phyloP scores from a whole-genome alignment of 2,888 invertebrate genomes.

The Limnephilus lunatus region DNA sequence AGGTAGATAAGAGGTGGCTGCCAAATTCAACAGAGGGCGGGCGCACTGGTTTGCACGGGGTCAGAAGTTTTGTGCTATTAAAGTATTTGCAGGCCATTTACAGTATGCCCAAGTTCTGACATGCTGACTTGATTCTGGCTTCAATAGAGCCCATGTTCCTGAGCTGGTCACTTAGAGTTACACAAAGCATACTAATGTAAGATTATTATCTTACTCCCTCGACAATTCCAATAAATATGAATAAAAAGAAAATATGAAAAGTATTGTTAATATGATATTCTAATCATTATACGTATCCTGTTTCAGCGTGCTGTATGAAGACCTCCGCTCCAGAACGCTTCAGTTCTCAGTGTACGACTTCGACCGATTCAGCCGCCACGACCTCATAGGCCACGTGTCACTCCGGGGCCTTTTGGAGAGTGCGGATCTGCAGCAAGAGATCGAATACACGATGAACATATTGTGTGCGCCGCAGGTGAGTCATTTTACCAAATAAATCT shows the following conservation, averaged over 20 bases:
- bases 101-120: too few relatives aligned
- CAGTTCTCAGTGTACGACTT: slow-evolving; percentile 94
- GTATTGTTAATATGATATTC: too few relatives aligned
- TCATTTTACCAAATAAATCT: not conserved
- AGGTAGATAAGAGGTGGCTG: too few relatives aligned
- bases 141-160: too few relatives aligned
- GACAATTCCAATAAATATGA: not conserved
- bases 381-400: slow-evolving; percentile 91
- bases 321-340: slow-evolving; percentile 84
- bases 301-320: slow-evolving; percentile 84
- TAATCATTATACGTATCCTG: not conserved
- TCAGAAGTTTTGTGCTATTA: too few relatives aligned
- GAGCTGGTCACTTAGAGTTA: too few relatives aligned
- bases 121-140: too few relatives aligned
- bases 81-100: too few relatives aligned
- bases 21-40: too few relatives aligned
- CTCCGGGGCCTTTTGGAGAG: slow-evolving; percentile 87
- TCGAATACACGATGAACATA: slow-evolving; percentile 91
- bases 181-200: too few relatives aligned
- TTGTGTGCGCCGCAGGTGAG: slow-evolving; percentile 86
- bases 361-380: slow-evolving; percentile 91
- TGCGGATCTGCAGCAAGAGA: slow-evolving; percentile 87
- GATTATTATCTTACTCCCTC: not conserved
- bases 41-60: too few relatives aligned
- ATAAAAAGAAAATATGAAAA: not conserved